Conservation (phyloP, 2,888 invertebrate species). For the Branchipolynoe longqiensis region DNA sequence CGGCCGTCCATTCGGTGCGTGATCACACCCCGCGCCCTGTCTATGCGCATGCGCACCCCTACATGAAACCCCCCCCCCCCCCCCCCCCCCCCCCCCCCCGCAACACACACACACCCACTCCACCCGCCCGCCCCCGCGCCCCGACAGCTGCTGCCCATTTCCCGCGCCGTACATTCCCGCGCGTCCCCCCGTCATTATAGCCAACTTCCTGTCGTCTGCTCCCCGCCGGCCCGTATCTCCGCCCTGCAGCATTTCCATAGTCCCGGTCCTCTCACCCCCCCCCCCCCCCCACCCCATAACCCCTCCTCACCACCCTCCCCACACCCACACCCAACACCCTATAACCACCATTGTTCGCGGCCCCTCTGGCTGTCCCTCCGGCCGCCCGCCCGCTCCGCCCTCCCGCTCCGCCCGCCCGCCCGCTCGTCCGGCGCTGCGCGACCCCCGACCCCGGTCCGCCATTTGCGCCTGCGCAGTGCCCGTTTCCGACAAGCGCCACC, state of each 20-base stretch:
- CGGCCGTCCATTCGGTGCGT: neutral
- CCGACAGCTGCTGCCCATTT: slow-evolving; percentile 14
- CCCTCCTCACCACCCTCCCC: neutral
- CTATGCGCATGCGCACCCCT: neutral
- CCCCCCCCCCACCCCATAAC: slow-evolving; percentile 8
- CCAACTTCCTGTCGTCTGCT: slow-evolving; percentile 6
- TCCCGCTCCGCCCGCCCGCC: neutral
- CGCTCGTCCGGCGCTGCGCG: neutral
- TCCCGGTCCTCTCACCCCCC: neutral
- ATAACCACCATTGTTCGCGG: neutral
- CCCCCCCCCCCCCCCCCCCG: neutral
- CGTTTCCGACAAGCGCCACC: neutral
- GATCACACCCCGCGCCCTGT: neutral
- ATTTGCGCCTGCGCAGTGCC: neutral
- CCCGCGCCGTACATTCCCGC: slow-evolving; percentile 29
- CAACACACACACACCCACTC: neutral
- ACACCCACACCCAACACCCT: neutral
- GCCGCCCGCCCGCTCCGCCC: slow-evolving; percentile 11
- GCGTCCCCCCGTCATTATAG: slow-evolving; percentile 12
- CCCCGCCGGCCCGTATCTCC: too few species aligned
- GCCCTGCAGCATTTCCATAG: slow-evolving; percentile 36
- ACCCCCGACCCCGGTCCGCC: slow-evolving; percentile 7
- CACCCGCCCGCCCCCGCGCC: neutral
- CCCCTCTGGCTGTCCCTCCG: neutral
- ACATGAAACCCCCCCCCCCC: neutral